Base-by-base conservation (phyloP, 2,113 vertebrate species). In the Gymnogyps californianus region DNA sequence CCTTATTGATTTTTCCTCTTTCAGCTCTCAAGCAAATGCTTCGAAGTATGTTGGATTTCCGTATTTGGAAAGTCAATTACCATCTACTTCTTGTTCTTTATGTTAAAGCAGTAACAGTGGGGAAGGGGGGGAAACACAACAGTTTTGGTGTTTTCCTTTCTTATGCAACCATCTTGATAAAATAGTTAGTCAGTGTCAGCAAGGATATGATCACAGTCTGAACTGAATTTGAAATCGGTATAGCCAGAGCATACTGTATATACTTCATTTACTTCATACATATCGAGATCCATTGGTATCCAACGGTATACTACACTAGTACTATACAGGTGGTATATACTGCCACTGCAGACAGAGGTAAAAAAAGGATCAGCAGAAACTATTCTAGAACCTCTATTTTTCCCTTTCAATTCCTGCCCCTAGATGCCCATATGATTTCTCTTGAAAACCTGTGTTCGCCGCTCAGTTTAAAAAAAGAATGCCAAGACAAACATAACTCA, bases 1-100 rank as follows among this genome's bases (percentile, higher is more conserved):
- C 81, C 38, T 49, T 72, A 83, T 83, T 94, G 91, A 91, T 89
- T 94, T 91, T 95, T 69, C 58, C 70, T 94, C 54, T 65, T 81
- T 38, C 61, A 40, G n/a, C 29, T 91, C 71, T 76, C 59, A 42
- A 89, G 70, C 47, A 83, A 67, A 46, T 38, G 38, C 25, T 86
- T 75, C 8, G 1, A 64, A 81, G 34, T 34, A 54, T 25, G 34
- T 11, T 89, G 29, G 20, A 49, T 67, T 86, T 72, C 88, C 24
- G 9, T 19, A 16, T 61, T 62, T 67, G 40, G 32, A 54, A 94
- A 94, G 71, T 17, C 58, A 71, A 67, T 81, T 81, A 64, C 59
- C 36, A 51, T n/a, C 34, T 57, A 49, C 46, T 88, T 54, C 42
- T 89, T 90, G 34, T 24, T 76, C 46, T 64, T 57, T 83, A 26